Conservation (phyloP, 2,888 invertebrate species). For the Meganola albula region DNA sequence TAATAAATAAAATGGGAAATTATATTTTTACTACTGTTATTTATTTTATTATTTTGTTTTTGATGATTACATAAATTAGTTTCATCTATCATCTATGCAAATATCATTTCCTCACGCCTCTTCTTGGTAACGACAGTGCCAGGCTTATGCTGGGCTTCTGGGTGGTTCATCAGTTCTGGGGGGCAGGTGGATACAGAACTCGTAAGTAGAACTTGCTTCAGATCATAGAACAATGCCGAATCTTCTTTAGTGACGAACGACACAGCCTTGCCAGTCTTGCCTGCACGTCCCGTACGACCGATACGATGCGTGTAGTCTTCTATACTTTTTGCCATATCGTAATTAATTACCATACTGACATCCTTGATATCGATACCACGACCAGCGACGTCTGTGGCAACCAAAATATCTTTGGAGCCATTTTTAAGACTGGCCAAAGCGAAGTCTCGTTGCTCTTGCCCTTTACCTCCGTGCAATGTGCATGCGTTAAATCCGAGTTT, state of each 20-base stretch:
- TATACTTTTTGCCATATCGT: constrained; percentile 99
- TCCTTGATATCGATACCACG: constrained; percentile 99
- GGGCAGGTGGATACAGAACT: constrained; percentile 97
- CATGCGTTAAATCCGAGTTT: constrained; percentile 98
- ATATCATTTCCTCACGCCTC: constrained; percentile 95
- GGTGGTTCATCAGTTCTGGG: constrained; percentile 97
- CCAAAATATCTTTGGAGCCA: constrained; percentile 97
- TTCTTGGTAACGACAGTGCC: constrained; percentile 97
- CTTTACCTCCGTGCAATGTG: constrained; percentile 99
- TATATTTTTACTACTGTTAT: constrained; percentile 34
- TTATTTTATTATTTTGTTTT: constrained; percentile 14
- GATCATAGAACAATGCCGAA: constrained; percentile 95
- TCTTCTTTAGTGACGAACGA: constrained; percentile 99
- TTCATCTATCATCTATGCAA: constrained; percentile 80
- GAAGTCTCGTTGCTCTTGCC: constrained; percentile 99
- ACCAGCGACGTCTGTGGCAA: constrained; percentile 99
- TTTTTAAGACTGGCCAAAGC: constrained; percentile 97
- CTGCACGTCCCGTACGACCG: constrained; percentile 99
- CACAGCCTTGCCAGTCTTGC: constrained; percentile 97
- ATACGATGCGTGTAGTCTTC: constrained; percentile 99
- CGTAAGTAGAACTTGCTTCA: constrained; percentile 92
- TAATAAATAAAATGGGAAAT: no score
- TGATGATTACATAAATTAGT: constrained; percentile 13
- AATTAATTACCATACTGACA: constrained; percentile 99
- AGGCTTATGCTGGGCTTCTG: constrained; percentile 98